Conservation (phyloP, 2,797 vertebrate genomes). For the Alfaro cultratus region DNA sequence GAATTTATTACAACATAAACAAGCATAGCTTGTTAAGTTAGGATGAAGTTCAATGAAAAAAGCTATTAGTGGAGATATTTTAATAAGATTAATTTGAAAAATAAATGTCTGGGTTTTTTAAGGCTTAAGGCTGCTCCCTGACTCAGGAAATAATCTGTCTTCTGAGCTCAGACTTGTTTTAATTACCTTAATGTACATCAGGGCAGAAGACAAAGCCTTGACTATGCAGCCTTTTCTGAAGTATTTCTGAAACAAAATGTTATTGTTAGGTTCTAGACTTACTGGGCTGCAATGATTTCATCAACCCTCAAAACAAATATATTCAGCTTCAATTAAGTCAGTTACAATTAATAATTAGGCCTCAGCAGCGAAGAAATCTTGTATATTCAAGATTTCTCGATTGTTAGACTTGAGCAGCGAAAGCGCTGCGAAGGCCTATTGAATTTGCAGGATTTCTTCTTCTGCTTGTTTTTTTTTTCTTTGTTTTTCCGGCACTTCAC, state of each 20-base stretch:
- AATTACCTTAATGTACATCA: slow-evolving; percentile 63
- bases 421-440: no score
- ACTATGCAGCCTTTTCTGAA: slow-evolving; percentile 41
- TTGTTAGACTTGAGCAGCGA: no score
- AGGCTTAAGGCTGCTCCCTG: slow-evolving; percentile 38
- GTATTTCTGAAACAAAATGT: slow-evolving; percentile 21
- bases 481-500: no score
- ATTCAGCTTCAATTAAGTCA: neutral
- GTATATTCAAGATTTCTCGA: no score
- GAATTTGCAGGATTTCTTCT: no score
- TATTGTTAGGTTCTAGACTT: slow-evolving; percentile 31
- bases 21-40: neutral
- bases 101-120: slow-evolving; percentile 32
- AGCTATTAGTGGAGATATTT: slow-evolving; percentile 5
- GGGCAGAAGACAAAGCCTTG: slow-evolving; percentile 47
- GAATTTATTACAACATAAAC: neutral
- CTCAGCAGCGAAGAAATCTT: no score
- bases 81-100: slow-evolving; percentile 45
- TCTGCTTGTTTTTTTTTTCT: no score
- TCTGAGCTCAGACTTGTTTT: slow-evolving; percentile 42
- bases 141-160: slow-evolving; percentile 48
- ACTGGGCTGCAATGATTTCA: slow-evolving; percentile 13
- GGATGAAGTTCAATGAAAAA: slow-evolving; percentile 1
- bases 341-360: neutral
- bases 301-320: neutral